Percentiles rank a stretch among this genome's conserved stretches.
Evolutionary conservation across 2,113 vertebrate genomes (phyloP).

Genomic region (Corythornis madagascariensis): DNA sequence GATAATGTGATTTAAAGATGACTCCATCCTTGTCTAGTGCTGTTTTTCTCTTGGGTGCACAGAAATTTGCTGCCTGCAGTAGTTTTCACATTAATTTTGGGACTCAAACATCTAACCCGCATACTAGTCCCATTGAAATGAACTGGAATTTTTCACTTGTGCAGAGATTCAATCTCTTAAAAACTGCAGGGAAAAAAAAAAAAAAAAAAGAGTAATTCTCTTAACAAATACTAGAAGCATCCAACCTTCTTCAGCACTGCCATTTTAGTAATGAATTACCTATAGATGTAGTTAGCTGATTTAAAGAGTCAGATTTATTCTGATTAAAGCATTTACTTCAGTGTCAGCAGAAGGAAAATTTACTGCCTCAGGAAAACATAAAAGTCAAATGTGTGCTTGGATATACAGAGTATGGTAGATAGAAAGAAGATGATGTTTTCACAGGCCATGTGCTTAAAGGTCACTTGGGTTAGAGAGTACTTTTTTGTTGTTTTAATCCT

Average conservation of each 20-base stretch:
- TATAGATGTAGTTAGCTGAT: conserved; percentile 28
- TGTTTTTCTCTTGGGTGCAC: not conserved
- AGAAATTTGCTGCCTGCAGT: not conserved
- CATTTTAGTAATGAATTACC: conserved; percentile 32
- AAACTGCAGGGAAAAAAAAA: not conserved
- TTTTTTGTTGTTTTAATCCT: conserved; percentile 44
- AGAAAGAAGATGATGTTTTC: conserved; percentile 63
- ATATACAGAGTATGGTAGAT: conserved; percentile 31
- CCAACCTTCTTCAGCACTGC: not conserved
- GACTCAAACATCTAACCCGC: not conserved
- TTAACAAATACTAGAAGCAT: conserved; percentile 18
- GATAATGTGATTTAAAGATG: not conserved
- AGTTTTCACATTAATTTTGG: not conserved
- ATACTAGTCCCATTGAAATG: not conserved
- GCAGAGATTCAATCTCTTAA: conserved; percentile 6
- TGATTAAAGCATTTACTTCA: conserved; percentile 46
- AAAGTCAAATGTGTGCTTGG: conserved; percentile 55
- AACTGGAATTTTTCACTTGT: not conserved
- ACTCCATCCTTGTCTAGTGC: not conserved
- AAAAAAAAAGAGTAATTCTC: not conserved
- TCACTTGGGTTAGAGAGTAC: conserved; percentile 7
- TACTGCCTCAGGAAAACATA: conserved; percentile 54
- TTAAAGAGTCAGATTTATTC: conserved; percentile 58
- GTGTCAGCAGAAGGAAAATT: conserved; percentile 40
- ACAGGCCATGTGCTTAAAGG: conserved; percentile 47